These are phyloP conservation scores for Drosophila maculinotata DNA, from an alignment of 2,888 invertebrate species.

Conservation along the genomic window DNA sequence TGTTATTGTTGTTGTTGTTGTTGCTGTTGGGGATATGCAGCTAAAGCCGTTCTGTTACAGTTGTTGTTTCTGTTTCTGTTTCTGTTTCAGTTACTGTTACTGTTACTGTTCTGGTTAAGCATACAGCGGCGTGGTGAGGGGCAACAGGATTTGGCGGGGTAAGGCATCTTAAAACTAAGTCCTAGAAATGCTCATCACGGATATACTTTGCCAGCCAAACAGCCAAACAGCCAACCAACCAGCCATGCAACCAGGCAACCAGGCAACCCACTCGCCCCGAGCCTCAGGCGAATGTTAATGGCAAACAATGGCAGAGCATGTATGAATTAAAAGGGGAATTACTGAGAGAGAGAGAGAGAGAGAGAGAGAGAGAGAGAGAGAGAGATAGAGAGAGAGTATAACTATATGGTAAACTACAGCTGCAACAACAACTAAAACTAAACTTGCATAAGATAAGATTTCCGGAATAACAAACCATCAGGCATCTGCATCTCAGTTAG, in stretches of 20 bases:
- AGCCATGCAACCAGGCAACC: neutral
- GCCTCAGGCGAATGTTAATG: constrained; percentile 35
- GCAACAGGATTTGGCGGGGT: neutral
- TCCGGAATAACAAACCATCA: constrained; percentile 9
- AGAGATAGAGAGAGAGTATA: no score
- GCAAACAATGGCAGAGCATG: constrained; percentile 64
- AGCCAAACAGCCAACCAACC: neutral
- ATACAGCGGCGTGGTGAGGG: neutral
- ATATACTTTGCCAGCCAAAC: constrained; percentile 35
- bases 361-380: no score
- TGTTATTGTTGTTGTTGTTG: constrained; percentile 31
- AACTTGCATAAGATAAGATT: constrained; percentile 2
- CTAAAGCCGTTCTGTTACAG: constrained; percentile 42
- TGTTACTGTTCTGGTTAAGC: constrained; percentile 4
- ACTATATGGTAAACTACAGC: constrained; percentile 7
- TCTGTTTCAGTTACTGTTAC: constrained; percentile 5
- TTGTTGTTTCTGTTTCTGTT: constrained; percentile 29
- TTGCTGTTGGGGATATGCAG: constrained; percentile 43
- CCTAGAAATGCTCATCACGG: constrained; percentile 63
- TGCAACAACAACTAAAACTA: constrained; percentile 9
- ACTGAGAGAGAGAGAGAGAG: no score
- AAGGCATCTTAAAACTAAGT: constrained; percentile 63
- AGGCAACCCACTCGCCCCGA: constrained; percentile 7
- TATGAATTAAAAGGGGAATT: constrained; percentile 67
- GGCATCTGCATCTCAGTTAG: no score